Conservation (phyloP, 2,113 vertebrate genomes). For the Chroicocephalus ridibundus region DNA sequence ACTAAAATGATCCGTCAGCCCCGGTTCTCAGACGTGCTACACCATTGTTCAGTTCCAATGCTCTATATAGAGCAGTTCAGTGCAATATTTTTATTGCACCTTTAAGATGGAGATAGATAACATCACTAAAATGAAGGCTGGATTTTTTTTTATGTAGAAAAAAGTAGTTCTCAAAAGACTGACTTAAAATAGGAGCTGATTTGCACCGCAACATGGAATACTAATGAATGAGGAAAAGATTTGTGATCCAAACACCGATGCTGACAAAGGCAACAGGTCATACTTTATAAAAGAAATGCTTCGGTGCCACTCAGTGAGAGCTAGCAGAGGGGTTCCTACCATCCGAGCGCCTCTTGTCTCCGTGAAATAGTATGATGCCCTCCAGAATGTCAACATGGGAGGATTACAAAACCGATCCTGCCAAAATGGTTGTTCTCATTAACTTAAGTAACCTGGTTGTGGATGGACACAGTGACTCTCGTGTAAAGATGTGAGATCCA, state of each 20-base stretch:
- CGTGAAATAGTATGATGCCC: background rate
- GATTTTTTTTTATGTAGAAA: background rate
- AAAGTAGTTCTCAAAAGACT: background rate
- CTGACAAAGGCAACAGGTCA: background rate
- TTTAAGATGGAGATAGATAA: background rate
- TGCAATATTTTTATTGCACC: background rate
- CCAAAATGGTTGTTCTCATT: background rate
- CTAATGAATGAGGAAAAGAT: background rate
- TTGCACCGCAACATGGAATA: background rate
- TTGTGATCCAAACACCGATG: background rate
- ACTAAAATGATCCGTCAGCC: background rate
- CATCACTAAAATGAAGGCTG: background rate
- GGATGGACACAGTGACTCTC: background rate
- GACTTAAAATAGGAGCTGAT: background rate
- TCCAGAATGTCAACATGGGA: background rate
- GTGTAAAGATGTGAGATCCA: background rate
- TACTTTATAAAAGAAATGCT: background rate
- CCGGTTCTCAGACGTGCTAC: background rate
- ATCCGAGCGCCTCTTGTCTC: background rate
- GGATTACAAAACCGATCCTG: background rate
- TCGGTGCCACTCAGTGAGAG: background rate
- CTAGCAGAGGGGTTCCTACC: background rate
- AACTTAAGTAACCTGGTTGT: background rate
- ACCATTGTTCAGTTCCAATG: background rate
- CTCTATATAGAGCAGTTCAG: background rate